Evolutionary conservation across 2,888 invertebrate genomes (phyloP).

Genomic region (Drosophila robusta): DNA sequence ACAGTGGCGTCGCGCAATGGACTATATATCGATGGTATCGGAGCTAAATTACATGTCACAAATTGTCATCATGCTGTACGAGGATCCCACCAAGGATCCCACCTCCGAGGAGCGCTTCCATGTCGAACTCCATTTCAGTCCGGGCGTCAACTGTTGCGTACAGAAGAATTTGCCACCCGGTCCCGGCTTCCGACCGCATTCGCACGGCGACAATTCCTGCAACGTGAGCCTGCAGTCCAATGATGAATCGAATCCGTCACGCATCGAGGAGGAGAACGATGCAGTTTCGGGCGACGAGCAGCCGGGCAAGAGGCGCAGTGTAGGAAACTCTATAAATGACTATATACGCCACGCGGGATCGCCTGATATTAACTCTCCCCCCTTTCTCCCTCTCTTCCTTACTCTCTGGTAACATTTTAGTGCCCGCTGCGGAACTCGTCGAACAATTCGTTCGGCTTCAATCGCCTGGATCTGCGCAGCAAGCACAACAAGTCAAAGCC

Average conservation of each 20-base stretch:
- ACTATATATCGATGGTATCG: slow-evolving; percentile 98
- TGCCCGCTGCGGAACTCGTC: slow-evolving; percentile 25
- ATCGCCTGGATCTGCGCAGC: slow-evolving; percentile 64
- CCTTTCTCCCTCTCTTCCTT: too few relatives aligned
- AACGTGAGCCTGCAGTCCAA: slow-evolving; percentile 86
- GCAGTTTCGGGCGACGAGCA: slow-evolving; percentile 82
- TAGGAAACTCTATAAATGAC: slow-evolving; percentile 40
- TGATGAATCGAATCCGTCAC: slow-evolving; percentile 88
- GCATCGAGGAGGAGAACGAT: slow-evolving; percentile 91
- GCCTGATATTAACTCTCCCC: neutral
- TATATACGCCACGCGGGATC: neutral
- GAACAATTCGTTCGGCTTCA: slow-evolving; percentile 75
- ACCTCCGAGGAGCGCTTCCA: slow-evolving; percentile 97
- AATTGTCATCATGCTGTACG: slow-evolving; percentile 99
- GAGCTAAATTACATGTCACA: slow-evolving; percentile 99
- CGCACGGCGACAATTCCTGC: slow-evolving; percentile 90
- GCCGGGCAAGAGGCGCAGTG: slow-evolving; percentile 61
- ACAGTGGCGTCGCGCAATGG: slow-evolving; percentile 99
- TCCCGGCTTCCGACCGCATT: slow-evolving; percentile 96
- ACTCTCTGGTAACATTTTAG: slow-evolving; percentile 4
- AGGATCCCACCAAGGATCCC: slow-evolving; percentile 98
- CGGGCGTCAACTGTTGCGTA: slow-evolving; percentile 98
- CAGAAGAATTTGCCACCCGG: slow-evolving; percentile 97
- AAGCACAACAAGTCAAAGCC: slow-evolving; percentile 89
- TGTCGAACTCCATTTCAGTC: slow-evolving; percentile 99